A percentile compares a stretch with the other conserved stretches of the same genome.
Evolutionary conservation across 2,797 vertebrate genomes (phyloP).

Genomic region (Streptopelia turtur): DNA sequence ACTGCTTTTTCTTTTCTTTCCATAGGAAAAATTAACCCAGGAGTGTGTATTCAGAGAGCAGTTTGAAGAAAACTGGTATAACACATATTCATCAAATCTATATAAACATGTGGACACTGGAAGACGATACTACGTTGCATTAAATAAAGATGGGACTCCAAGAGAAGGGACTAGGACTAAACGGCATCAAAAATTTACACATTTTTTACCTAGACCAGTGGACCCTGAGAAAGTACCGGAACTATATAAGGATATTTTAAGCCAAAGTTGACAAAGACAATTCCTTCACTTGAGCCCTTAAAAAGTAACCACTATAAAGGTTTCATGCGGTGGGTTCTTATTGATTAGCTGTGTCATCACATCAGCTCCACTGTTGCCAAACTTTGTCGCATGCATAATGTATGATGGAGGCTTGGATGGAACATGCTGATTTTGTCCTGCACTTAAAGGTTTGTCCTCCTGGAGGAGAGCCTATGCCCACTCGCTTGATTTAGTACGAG

Average conservation of each 20-base stretch:
- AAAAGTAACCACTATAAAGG: slow-evolving; percentile 86
- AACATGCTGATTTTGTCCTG: slow-evolving; percentile 83
- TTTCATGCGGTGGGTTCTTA: slow-evolving; percentile 84
- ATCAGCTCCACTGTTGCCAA: slow-evolving; percentile 87
- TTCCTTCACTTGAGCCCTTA: slow-evolving; percentile 87
- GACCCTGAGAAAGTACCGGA: slow-evolving; percentile 96
- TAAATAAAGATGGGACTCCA: slow-evolving; percentile 96
- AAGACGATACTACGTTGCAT: slow-evolving; percentile 92
- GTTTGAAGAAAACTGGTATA: slow-evolving; percentile 99
- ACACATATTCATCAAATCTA: slow-evolving; percentile 97
- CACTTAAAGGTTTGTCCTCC: slow-evolving; percentile 81
- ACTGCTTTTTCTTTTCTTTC: slow-evolving; percentile 63
- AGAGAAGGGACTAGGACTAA: slow-evolving; percentile 94
- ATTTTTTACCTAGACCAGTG: slow-evolving; percentile 97
- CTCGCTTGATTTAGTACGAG: slow-evolving; percentile 78
- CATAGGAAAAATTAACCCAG: slow-evolving; percentile 93
- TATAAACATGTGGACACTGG: slow-evolving; percentile 94
- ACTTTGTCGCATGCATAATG: slow-evolving; percentile 88
- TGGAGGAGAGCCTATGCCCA: slow-evolving; percentile 79
- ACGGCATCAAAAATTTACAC: slow-evolving; percentile 96
- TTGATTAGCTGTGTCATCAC: slow-evolving; percentile 85
- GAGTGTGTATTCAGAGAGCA: slow-evolving; percentile 97
- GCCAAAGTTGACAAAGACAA: slow-evolving; percentile 94
- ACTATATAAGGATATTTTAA: slow-evolving; percentile 96
- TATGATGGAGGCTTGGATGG: slow-evolving; percentile 85